Percentiles rank a stretch among this genome's conserved stretches.
phyloP scores from a whole-genome alignment of 2,797 vertebrate genomes.

The Fistularia commersonii region DNA sequence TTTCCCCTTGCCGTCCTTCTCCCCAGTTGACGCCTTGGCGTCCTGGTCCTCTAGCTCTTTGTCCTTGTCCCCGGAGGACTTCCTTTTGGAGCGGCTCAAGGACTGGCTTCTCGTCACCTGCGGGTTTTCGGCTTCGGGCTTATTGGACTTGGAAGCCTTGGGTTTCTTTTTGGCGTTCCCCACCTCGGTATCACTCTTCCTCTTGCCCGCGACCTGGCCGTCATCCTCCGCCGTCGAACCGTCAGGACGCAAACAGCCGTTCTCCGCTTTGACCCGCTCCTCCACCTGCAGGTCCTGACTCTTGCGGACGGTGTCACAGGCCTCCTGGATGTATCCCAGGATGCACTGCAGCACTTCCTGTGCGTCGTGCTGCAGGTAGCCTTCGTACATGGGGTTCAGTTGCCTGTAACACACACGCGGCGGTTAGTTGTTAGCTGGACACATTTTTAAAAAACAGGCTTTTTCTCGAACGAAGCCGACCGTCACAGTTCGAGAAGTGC shows the following conservation, averaged over 20 bases:
- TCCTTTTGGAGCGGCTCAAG: constrained; percentile 89
- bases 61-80: constrained; percentile 67
- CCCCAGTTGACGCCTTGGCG: neutral
- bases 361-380: constrained; percentile 95
- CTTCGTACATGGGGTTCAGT: constrained; percentile 98
- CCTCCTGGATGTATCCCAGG: constrained; percentile 91
- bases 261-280: constrained; percentile 39
- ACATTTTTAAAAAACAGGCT: too few species aligned
- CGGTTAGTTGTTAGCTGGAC: too few species aligned
- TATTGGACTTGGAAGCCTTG: constrained; percentile 80
- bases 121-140: constrained; percentile 62
- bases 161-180: constrained; percentile 92
- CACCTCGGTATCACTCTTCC: constrained; percentile 88
- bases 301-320: constrained; percentile 88
- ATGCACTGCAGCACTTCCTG: constrained; percentile 98
- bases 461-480: too few species aligned
- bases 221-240: constrained; percentile 59
- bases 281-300: constrained; percentile 48
- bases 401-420: constrained; percentile 71
- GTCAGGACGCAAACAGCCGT: neutral
- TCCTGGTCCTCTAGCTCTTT: constrained; percentile 29
- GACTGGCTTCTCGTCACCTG: constrained; percentile 45
- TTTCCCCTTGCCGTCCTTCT: constrained; percentile 57
- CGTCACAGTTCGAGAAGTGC: too few species aligned
- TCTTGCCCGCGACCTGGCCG: constrained; percentile 82